phyloP scores from a whole-genome alignment of 2,888 invertebrate genomes.

The Drosophila trichaetosa region DNA sequence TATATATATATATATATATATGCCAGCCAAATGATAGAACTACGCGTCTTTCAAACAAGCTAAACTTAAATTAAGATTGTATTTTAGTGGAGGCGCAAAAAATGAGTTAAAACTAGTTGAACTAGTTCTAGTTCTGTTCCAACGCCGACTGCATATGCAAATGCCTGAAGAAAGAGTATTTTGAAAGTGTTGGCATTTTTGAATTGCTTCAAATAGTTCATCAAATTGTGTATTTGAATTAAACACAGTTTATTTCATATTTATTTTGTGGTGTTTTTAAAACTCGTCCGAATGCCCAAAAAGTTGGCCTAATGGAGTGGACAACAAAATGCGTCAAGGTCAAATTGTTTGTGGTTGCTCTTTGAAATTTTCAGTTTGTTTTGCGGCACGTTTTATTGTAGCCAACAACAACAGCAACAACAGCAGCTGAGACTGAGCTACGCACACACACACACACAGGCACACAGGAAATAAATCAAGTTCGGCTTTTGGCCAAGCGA shows the following conservation, averaged over 20 bases:
- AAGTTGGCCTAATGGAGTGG: slow-evolving; percentile 44
- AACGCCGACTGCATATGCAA: not conserved
- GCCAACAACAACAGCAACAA: slow-evolving; percentile 34
- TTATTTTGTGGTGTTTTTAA: slow-evolving; percentile 12
- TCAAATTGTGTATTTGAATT: not conserved
- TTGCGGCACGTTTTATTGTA: slow-evolving; percentile 73
- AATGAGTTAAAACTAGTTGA: not conserved
- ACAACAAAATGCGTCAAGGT: slow-evolving; percentile 55
- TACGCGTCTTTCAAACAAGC: not conserved
- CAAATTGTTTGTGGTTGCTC: slow-evolving; percentile 40
- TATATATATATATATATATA: no score
- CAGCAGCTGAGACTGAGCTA: slow-evolving; percentile 10
- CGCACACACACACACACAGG: slow-evolving; percentile 7
- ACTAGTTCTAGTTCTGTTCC: not conserved
- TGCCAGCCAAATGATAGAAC: not conserved
- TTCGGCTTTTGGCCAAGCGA: slow-evolving; percentile 61
- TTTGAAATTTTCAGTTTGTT: slow-evolving; percentile 38
- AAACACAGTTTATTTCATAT: not conserved
- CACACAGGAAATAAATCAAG: slow-evolving; percentile 75
- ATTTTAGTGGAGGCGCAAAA: not conserved
- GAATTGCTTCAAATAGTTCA: not conserved
- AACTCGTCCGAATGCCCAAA: slow-evolving; percentile 12
- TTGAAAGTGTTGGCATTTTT: not conserved
- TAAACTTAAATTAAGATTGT: not conserved
- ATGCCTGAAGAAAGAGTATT: not conserved